phyloP scores from a whole-genome alignment of 2,113 vertebrate genomes.

The Dicentrarchus labrax region DNA sequence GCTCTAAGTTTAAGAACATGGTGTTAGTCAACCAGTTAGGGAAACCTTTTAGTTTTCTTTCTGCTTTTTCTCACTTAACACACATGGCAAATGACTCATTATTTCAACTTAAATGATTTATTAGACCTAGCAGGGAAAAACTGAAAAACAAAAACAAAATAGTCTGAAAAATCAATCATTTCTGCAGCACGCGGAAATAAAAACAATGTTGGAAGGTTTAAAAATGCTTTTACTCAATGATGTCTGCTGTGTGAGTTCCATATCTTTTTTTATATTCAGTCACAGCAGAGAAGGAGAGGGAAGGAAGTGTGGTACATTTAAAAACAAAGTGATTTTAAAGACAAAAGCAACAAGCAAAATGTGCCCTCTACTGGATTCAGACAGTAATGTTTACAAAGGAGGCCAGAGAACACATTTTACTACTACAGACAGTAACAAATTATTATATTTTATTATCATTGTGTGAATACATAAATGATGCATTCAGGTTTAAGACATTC shows the following conservation, averaged over 20 bases:
- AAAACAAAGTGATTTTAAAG: slow-evolving; percentile 27
- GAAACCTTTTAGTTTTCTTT: not conserved
- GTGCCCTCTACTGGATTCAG: slow-evolving; percentile 78
- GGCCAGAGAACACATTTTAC: not conserved
- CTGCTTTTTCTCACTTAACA: slow-evolving; percentile 14
- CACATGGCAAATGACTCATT: slow-evolving; percentile 26
- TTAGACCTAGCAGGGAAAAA: not conserved
- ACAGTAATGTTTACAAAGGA: slow-evolving; percentile 52
- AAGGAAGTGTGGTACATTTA: slow-evolving; percentile 1
- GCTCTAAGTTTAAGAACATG: slow-evolving; percentile 24
- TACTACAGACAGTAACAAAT: not conserved
- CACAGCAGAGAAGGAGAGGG: not conserved
- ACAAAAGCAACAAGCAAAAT: slow-evolving; percentile 45
- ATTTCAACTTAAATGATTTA: slow-evolving; percentile 15
- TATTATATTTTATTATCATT: not conserved
- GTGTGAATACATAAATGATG: not conserved
- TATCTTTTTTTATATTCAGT: slow-evolving; percentile 6
- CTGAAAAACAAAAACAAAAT: not conserved
- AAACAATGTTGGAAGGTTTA: slow-evolving; percentile 1
- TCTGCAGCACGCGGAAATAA: slow-evolving; percentile 17
- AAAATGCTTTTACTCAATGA: not conserved
- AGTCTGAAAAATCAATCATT: slow-evolving; percentile 3
- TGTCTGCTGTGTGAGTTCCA: slow-evolving; percentile 12
- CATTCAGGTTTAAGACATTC: not conserved
- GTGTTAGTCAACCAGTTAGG: slow-evolving; percentile 24